Percentiles rank a stretch among this genome's conserved stretches.
phyloP scores from a whole-genome alignment of 2,888 invertebrate species.

The Drosophila peninsularis region DNA sequence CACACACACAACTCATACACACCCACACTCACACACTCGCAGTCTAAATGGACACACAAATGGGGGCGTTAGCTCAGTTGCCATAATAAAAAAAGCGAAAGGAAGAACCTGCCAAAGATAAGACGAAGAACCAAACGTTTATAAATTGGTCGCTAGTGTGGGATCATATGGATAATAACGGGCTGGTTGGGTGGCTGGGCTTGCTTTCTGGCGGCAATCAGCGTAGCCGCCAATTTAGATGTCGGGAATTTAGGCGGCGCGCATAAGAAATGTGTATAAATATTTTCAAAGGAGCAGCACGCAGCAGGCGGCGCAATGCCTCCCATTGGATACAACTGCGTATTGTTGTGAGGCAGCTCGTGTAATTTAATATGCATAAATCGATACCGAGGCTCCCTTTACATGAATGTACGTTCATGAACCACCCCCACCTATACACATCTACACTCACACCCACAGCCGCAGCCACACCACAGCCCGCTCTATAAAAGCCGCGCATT shows the following conservation, averaged over 20 bases:
- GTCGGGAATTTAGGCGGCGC: conserved; percentile 55
- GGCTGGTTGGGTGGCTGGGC: not conserved
- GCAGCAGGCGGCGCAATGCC: conserved; percentile 24
- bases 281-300: conserved; percentile 52
- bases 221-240: conserved; percentile 67
- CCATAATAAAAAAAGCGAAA: conserved; percentile 9
- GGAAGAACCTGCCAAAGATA: conserved; percentile 55
- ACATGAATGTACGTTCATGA: conserved; percentile 11
- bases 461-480: conserved; percentile 1
- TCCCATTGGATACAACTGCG: conserved; percentile 38
- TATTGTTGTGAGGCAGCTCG: conserved; percentile 52
- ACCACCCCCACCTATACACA: not conserved
- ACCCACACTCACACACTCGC: not conserved
- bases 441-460: conserved; percentile 12
- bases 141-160: conserved; percentile 75
- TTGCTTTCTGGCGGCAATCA: conserved; percentile 36
- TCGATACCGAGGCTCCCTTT: conserved; percentile 61
- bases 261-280: conserved; percentile 63
- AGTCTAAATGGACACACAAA: conserved; percentile 27
- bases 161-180: conserved; percentile 68
- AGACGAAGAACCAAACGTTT: conserved; percentile 72
- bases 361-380: conserved; percentile 82
- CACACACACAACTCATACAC: not conserved
- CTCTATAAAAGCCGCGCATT: conserved; percentile 22
- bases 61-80: conserved; percentile 42